A percentile compares a stretch with the other conserved stretches of the same genome.
Conservation (phyloP, 2,888 invertebrate genomes). For the Noctua janthina region DNA sequence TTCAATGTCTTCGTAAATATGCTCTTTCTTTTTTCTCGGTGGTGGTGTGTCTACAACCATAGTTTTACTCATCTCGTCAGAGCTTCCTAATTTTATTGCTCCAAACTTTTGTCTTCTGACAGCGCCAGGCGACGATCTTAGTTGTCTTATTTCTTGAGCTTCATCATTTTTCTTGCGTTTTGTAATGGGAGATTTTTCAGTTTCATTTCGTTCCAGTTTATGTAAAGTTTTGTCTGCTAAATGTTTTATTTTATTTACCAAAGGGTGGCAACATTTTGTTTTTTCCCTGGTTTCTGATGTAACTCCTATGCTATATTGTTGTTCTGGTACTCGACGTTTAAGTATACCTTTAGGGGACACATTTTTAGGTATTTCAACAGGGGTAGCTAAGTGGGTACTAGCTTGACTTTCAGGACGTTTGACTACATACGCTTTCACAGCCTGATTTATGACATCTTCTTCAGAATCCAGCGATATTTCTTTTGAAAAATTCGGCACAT, state of each 20-base stretch:
- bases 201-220: constrained; percentile 86
- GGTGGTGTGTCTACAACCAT: constrained; percentile 84
- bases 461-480: constrained; percentile 87
- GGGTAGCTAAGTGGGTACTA: constrained; percentile 77
- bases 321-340: constrained; percentile 87
- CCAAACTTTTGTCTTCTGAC: constrained; percentile 89
- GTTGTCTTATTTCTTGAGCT: constrained; percentile 90
- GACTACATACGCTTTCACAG: constrained; percentile 70
- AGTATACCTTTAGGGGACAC: constrained; percentile 89
- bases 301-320: constrained; percentile 81
- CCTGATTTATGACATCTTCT: constrained; percentile 81
- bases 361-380: constrained; percentile 83
- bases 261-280: constrained; percentile 90
- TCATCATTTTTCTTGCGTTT: constrained; percentile 89
- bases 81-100: constrained; percentile 87
- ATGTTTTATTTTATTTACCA: constrained; percentile 92
- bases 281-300: constrained; percentile 86
- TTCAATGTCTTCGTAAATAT: constrained; percentile 92
- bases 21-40: constrained; percentile 90
- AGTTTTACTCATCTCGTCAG: constrained; percentile 88
- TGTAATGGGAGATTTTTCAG: constrained; percentile 82
- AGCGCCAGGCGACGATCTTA: constrained; percentile 91
- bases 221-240: constrained; percentile 91
- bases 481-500: constrained; percentile 88
- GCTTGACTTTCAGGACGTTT: constrained; percentile 81